These are phyloP conservation scores for Mesembrinibis cayennensis DNA, from an alignment of 2,113 vertebrate species.

Conservation along the genomic window DNA sequence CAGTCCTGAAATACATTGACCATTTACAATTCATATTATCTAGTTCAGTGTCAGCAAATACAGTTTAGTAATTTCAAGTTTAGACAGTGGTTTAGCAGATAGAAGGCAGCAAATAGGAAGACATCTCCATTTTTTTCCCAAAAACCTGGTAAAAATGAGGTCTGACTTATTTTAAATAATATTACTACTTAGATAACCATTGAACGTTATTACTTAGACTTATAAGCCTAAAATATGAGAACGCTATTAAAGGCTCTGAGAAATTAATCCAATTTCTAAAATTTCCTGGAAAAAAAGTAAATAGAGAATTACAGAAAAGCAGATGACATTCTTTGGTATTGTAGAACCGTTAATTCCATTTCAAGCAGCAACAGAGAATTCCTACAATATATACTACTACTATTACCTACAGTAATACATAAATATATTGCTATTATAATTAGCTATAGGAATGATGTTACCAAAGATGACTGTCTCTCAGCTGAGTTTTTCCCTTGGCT, in stretches of 20 bases:
- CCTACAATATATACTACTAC: neutral
- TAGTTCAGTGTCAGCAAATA: neutral
- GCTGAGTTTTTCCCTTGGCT: neutral
- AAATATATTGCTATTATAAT: neutral
- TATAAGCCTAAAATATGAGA: neutral
- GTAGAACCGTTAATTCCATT: neutral
- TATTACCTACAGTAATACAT: fast-evolving
- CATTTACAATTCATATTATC: neutral
- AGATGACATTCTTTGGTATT: neutral
- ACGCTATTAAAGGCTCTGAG: neutral
- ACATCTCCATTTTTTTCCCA: neutral
- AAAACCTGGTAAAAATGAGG: neutral
- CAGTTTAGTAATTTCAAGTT: neutral
- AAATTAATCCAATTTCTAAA: neutral
- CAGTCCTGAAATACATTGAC: neutral
- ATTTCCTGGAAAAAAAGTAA: neutral
- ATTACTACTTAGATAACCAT: neutral
- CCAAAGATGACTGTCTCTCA: too few species aligned
- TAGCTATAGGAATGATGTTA: neutral
- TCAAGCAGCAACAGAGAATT: neutral
- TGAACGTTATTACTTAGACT: neutral
- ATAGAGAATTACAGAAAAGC: neutral
- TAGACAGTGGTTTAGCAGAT: neutral
- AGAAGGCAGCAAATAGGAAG: neutral
- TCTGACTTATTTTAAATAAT: neutral